Conservation (phyloP, 2,113 vertebrate species). For the Entelurus aequoreus region DNA sequence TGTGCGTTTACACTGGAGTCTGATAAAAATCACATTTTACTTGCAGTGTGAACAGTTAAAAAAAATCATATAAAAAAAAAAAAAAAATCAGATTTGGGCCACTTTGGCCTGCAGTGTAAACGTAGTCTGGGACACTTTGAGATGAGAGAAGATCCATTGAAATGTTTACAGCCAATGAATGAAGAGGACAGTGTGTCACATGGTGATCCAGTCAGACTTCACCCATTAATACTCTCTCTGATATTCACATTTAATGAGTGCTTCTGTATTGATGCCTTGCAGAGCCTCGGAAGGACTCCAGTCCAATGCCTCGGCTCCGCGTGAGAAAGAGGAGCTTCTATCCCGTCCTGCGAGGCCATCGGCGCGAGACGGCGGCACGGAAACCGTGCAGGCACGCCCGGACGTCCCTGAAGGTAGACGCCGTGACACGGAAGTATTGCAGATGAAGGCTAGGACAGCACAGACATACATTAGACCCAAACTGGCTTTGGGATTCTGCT, state of each 20-base stretch:
- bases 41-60: no score
- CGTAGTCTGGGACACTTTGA: no score
- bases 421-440: slow-evolving; percentile 36
- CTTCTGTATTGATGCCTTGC: slow-evolving; percentile 47
- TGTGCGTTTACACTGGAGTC: no score
- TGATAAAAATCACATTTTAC: no score
- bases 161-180: no score
- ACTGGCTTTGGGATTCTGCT: slow-evolving; percentile 37
- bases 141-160: no score
- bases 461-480: slow-evolving; percentile 45
- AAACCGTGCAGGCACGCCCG: slow-evolving; percentile 28
- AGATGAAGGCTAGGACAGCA: slow-evolving; percentile 36
- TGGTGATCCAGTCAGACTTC: slow-evolving; percentile 28
- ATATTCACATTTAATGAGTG: slow-evolving; percentile 46
- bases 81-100: no score
- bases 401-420: slow-evolving; percentile 58
- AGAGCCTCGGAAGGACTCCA: slow-evolving; percentile 37
- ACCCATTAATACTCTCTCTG: slow-evolving; percentile 32
- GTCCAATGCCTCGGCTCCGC: slow-evolving; percentile 18
- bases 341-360: slow-evolving; percentile 15
- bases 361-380: slow-evolving; percentile 23
- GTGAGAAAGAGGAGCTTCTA: slow-evolving; percentile 18
- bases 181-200: no score
- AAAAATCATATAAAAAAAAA: no score
- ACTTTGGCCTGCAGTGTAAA: no score